phyloP scores from a whole-genome alignment of 2,113 vertebrate genomes.

The Trichechus manatus region DNA sequence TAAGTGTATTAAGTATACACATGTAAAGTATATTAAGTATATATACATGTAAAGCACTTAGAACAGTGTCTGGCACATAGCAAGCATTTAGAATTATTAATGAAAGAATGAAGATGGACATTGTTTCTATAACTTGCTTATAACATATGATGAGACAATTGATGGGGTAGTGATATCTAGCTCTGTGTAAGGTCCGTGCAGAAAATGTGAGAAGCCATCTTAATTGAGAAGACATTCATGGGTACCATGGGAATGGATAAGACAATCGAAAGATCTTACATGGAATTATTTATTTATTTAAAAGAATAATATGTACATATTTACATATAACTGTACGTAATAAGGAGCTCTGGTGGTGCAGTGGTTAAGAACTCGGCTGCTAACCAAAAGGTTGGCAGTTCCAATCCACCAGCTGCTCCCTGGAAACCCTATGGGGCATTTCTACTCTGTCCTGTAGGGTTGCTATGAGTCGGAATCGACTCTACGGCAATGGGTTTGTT shows the following conservation, averaged over 20 bases:
- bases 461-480: too few species aligned
- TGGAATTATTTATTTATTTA: background rate
- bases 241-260: background rate
- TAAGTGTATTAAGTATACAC: background rate
- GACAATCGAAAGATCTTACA: background rate
- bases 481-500: too few species aligned
- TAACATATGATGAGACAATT: constrained; percentile 8
- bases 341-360: too few species aligned
- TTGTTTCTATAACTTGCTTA: constrained; percentile 33
- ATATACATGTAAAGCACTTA: background rate
- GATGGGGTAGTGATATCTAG: background rate
- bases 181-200: background rate
- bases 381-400: too few species aligned
- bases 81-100: constrained; percentile 44
- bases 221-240: background rate
- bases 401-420: too few species aligned
- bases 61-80: background rate
- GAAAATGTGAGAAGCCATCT: background rate
- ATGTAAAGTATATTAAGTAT: background rate
- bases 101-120: background rate
- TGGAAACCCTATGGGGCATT: too few species aligned
- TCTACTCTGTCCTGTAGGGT: too few species aligned
- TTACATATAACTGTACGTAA: background rate
- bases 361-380: too few species aligned
- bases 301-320: background rate